Conservation (phyloP, 2,888 invertebrate species). For the Drosophila nr. perissopoda region DNA sequence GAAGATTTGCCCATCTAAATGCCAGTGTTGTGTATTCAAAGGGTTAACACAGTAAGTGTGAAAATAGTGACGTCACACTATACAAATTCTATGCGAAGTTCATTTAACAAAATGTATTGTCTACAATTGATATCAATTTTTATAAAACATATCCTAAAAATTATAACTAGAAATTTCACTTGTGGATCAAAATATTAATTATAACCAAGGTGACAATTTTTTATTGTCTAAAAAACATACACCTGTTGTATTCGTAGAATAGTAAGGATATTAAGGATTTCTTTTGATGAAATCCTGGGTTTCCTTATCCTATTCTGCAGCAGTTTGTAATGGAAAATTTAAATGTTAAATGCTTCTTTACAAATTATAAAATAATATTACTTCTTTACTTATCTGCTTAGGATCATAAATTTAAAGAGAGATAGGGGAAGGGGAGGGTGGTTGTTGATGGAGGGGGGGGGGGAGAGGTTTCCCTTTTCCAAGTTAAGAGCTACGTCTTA, state of each 20-base stretch:
- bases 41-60: not conserved
- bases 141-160: too few species aligned
- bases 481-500: conserved; percentile 22
- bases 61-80: not conserved
- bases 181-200: not conserved
- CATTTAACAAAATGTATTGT: too few species aligned
- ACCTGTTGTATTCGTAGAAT: not conserved
- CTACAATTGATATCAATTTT: too few species aligned
- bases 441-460: not conserved
- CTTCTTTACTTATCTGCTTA: not conserved
- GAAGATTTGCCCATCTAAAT: not conserved
- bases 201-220: not conserved
- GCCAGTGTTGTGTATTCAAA: not conserved
- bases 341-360: not conserved
- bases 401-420: not conserved
- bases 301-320: not conserved
- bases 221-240: not conserved
- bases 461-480: not conserved
- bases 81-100: not conserved
- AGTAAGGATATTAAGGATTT: not conserved
- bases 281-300: not conserved
- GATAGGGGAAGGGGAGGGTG: not conserved
- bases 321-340: not conserved
- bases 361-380: not conserved
- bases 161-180: too few species aligned